Percentiles rank a stretch among this genome's conserved stretches.
Evolutionary conservation across 2,888 invertebrate species (phyloP).

Genomic region (Subacronicta megacephala): DNA sequence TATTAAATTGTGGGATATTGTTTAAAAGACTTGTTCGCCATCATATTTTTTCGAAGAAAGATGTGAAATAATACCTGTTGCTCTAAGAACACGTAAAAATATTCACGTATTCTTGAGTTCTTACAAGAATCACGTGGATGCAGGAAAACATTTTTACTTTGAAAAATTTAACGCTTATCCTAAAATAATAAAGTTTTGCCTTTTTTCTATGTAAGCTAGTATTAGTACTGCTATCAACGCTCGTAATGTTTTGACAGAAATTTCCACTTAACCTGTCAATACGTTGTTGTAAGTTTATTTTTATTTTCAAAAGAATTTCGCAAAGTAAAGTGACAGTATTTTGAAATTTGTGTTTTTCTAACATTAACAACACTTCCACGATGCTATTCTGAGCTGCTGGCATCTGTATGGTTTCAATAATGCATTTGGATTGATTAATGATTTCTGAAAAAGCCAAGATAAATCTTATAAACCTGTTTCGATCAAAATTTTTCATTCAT

Average conservation of each 20-base stretch:
- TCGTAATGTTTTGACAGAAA: constrained; percentile 26
- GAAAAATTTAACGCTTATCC: neutral
- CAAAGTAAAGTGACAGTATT: constrained; percentile 37
- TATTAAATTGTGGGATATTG: constrained; percentile 35
- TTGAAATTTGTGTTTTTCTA: constrained; percentile 33
- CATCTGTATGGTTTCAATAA: constrained; percentile 40
- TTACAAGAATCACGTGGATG: constrained; percentile 9
- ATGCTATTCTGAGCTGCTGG: constrained; percentile 22
- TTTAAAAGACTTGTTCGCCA: constrained; percentile 32
- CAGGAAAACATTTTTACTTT: neutral
- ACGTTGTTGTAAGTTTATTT: constrained; percentile 21
- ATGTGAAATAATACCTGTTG: constrained; percentile 27
- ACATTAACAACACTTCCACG: constrained; percentile 28
- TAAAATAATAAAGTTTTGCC: constrained; percentile 1
- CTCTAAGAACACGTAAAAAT: constrained; percentile 9
- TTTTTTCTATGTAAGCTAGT: neutral
- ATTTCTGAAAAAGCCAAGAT: constrained; percentile 31
- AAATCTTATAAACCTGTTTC: constrained; percentile 25
- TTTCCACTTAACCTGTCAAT: constrained; percentile 27
- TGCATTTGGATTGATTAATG: constrained; percentile 49
- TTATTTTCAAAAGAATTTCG: constrained; percentile 20
- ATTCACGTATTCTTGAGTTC: constrained; percentile 12
- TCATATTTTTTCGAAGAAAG: constrained; percentile 15
- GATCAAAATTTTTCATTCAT: constrained; percentile 19
- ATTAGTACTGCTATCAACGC: neutral